Conservation (phyloP, 2,888 invertebrate species). For the Laspeyria flexula region DNA sequence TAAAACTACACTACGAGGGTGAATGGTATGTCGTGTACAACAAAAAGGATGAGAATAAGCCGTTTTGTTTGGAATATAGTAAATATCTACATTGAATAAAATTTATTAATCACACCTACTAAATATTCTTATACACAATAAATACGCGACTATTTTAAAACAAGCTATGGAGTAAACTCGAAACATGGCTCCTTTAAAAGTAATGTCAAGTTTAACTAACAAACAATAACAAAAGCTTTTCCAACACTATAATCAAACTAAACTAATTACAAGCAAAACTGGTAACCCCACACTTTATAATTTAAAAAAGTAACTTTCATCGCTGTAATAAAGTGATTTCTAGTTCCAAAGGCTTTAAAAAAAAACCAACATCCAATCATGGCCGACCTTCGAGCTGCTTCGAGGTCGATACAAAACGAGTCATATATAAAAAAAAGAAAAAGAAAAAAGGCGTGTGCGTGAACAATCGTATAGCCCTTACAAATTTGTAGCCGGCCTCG, state of each 20-base stretch:
- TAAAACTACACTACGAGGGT: no score
- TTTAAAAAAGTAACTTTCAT: conserved; percentile 28
- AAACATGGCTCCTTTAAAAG: no score
- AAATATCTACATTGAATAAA: no score
- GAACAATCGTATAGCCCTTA: conserved; percentile 62
- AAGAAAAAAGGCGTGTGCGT: conserved; percentile 57
- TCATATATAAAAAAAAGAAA: conserved; percentile 53
- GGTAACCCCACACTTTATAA: not conserved
- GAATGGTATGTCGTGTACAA: no score
- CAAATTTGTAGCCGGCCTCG: conserved; percentile 69
- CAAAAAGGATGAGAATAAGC: no score
- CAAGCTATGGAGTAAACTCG: no score
- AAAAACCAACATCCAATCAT: conserved; percentile 40
- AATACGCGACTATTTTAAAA: no score
- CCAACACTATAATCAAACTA: not conserved
- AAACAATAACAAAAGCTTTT: no score
- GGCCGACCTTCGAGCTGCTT: conserved; percentile 52
- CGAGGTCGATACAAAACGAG: conserved; percentile 64
- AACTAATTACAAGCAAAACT: conserved; percentile 10
- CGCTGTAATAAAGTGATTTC: conserved; percentile 39
- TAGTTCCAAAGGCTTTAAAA: conserved; percentile 30
- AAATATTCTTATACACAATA: no score
- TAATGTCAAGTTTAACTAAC: no score
- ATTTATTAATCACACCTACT: no score
- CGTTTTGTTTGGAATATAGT: no score